Base-by-base conservation (phyloP, 92 coral and sea anemone species). In the Epizoanthus scotinus region DNA sequence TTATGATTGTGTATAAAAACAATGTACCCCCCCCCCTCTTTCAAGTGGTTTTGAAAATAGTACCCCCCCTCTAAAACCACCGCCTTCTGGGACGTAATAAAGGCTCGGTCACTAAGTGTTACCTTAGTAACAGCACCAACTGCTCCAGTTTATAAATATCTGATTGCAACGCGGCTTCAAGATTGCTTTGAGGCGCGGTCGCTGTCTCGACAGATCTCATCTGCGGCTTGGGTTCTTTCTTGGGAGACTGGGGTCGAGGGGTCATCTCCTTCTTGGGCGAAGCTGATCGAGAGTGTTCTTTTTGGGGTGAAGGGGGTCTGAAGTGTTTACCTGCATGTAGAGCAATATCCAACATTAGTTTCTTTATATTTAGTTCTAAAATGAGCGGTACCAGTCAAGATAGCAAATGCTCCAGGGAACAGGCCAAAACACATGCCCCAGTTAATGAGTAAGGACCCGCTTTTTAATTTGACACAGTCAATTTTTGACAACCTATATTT, bases 111-210 rank as follows among this genome's bases (percentile, higher is more conserved):
- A n/a, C n/a, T n/a, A n/a, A 47, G 52, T 47, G 15, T 34, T 86
- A 94, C 98, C 98, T 91, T n/a, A 92, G 90, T 63, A 94, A 81
- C 34, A 94, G 69, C 15, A 94, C 97, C 68, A 94, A 82, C 63
- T 94, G 98, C 58, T 94, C 98, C 24, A 94, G 83, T 84, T 94
- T 94, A 67, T 89, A 94, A 73, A 94, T 82, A 31, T 94, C 98
- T 17, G 97, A 89, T 79, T 94, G 88, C 15, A 94, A 84, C 29
- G 92, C 84, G 28, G 96, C 98, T 71, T 94, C 98, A 2, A 92
- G 89, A 69, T 85, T 89, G 28, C 90, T 92, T 78, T 89, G 94
- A 57, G 97, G 92, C 57, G 86, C 88, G 84, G 98, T 94, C 90
- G 92, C 97, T 71, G 98, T 94, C 90, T 85, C 96, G 2, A 90